Conservation (phyloP, 2,113 vertebrate genomes). For the Theristicus caerulescens region DNA sequence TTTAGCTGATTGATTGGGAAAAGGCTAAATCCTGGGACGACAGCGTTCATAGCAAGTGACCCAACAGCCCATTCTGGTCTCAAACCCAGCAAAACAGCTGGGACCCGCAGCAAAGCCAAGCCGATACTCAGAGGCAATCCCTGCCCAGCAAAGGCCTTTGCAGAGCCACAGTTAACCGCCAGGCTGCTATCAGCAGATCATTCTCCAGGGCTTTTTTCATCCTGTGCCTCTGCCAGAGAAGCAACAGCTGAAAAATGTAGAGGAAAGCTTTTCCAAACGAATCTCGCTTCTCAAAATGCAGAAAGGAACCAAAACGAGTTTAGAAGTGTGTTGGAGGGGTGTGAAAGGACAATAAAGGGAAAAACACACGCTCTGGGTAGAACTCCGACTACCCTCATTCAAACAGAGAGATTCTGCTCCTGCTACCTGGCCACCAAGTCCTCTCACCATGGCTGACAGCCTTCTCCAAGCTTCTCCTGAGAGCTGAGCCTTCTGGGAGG, state of each 20-base stretch:
- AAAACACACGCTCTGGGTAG: neutral
- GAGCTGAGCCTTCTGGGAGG: neutral
- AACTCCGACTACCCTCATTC: neutral
- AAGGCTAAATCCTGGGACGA: neutral
- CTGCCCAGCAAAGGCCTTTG: neutral
- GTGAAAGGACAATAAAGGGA: neutral
- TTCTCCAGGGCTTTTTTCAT: neutral
- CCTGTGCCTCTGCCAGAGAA: neutral
- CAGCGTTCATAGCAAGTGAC: neutral
- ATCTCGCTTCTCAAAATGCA: neutral
- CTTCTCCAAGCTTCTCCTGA: neutral
- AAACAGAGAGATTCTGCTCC: neutral
- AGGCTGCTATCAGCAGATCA: neutral
- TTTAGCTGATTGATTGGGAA: neutral
- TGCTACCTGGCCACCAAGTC: neutral
- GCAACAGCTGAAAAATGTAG: neutral
- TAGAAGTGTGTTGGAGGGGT: neutral
- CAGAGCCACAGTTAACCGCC: neutral
- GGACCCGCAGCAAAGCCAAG: rapidly evolving
- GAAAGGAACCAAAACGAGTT: neutral
- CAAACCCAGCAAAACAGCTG: neutral
- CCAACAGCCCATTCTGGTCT: rapidly evolving
- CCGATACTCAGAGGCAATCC: rapidly evolving
- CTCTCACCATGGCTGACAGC: neutral
- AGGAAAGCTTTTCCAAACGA: neutral